Base-by-base conservation (phyloP, 1,140 invertebrate species). In the Pollicipes pollicipes region DNA sequence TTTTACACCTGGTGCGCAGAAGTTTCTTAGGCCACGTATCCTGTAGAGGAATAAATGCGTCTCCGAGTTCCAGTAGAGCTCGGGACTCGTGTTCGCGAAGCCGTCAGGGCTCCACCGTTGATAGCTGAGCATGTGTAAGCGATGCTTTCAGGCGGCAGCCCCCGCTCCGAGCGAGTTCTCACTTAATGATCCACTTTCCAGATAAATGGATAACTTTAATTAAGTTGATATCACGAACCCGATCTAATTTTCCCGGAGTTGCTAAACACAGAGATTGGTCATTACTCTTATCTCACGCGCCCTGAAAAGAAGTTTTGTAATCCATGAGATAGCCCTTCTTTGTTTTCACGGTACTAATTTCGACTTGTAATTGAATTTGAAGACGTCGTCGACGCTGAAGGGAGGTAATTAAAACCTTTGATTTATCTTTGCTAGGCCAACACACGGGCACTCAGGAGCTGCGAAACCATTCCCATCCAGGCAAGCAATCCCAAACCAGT, bases 201-300 rank as follows among this genome's bases (percentile, higher is more conserved):
- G 45, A 58, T 58, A 58, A 58, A 58, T 58, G 45, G 45, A 58
- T 58, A 58, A 58, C 45, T 58, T 58, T 58, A 58, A 58, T 58
- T 58, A 58, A 58, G 45, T 58, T 58, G 45, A 58, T 58, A 58
- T 58, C 45, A 21, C 45, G 24, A 21, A 58, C 45, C 45, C 24
- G 45, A 58, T 58, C 45, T 58, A 58, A 58, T 58, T 58, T 58
- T 58, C 45, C 45, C 45, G n/a, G 45, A 58, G 45, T 58, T 58
- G 45, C 45, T 58, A 17, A 58, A 58, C 45, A 58, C 45, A 21
- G 24, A 58, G 24, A 58, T 58, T 58, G n/a, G 45, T 58, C 45
- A 58, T 58, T 58, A 58, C 24, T 58, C 45, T 58, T 58, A 58
- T 58, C 45, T 10, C 45, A 58, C 45, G 13, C 21, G 8, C 10